Evolutionary conservation across 92 coral and sea anemone species (phyloP), one percentile per base, ranked within the genome.

Genomic region (Porites lobata): DNA sequence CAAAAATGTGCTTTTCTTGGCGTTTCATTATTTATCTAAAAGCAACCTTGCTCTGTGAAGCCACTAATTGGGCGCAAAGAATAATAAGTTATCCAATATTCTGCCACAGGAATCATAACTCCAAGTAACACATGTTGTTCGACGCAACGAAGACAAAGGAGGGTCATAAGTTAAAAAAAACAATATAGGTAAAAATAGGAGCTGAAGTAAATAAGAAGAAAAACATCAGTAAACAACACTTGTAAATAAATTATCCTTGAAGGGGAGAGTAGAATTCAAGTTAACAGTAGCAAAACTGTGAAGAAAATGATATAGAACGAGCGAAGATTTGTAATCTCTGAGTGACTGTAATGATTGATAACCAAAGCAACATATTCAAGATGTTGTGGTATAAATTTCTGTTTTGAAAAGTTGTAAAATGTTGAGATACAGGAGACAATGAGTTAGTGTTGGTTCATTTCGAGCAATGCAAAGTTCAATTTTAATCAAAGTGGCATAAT

Each of bases 1-100:
- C 87, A 72, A 72, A 74, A 50, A n/a, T 20, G 47, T 73, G 79
- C 62, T 59, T 50, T 84, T 19, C 26, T 74, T 38, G 65, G 53
- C 73, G 65, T 76, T 84, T 73, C 72, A 63, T 81, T 81, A 69
- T 81, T 81, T 81, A 81, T 81, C 85, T 64, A 15, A 22, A 69
- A 75, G 80, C 79, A 84, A 84, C 71, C 80, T 84, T 84, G 87
- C 65, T 57, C 18, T 59, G 59, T 57, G 9, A 58, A 70, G 86
- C 32, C 68, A 81, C 68, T 62, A 59, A 84, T 50, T 75, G 19
- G 15, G 68, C 87, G 61, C 57, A 24, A 58, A 57, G 19, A 58
- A 82, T 56, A 56, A 74, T 62, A 8, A 59, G n/a, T 65, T 9
- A 74, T 18, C 82, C 20, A 24, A 21, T 38, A 38, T 83, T 38